phyloP scores from a whole-genome alignment of 2,888 invertebrate genomes.

The Odontothrips loti region DNA sequence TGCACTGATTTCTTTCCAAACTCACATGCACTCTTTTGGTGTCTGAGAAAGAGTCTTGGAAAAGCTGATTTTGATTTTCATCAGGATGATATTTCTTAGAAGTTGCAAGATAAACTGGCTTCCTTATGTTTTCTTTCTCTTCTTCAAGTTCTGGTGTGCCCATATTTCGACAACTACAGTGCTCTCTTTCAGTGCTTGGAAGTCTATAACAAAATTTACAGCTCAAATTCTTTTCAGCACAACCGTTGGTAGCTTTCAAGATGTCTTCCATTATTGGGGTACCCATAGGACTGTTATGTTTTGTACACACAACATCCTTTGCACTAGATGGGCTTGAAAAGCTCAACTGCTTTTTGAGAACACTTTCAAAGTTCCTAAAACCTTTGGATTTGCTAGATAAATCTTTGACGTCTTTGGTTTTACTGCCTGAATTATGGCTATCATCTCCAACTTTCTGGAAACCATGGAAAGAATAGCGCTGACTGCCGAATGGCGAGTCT shows the following conservation, averaged over 20 bases:
- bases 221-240: background rate
- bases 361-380: background rate
- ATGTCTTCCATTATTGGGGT: background rate
- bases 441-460: background rate
- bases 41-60: background rate
- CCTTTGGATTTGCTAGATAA: background rate
- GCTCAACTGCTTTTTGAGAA: background rate
- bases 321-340: background rate
- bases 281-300: too few species aligned
- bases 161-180: background rate
- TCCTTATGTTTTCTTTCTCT: background rate
- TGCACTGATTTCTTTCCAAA: background rate
- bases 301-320: background rate
- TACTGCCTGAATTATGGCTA: too few species aligned
- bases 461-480: background rate
- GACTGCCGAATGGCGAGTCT: background rate
- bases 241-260: background rate
- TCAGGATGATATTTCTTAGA: background rate
- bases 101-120: background rate
- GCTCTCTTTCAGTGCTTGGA: background rate
- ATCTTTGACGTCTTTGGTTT: background rate
- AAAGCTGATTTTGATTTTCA: slow-evolving; percentile 14
- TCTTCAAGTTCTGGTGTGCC: background rate
- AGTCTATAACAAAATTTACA: background rate
- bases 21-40: background rate